Base-by-base conservation (phyloP, 2,888 invertebrate genomes). In the Macrosoma leucophasiata region DNA sequence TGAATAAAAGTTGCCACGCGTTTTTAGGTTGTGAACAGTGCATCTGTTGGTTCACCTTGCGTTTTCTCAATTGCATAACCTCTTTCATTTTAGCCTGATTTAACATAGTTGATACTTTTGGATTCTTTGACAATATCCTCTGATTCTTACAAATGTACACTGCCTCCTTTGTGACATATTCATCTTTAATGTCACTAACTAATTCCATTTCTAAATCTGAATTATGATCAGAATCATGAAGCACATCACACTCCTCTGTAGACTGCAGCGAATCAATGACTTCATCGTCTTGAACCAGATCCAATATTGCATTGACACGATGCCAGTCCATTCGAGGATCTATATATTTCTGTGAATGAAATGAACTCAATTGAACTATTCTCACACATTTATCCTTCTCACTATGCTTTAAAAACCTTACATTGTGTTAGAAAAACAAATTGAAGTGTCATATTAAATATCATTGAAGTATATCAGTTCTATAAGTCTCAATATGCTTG, bases 311-410 rank as follows among this genome's bases (percentile, higher is more conserved):
- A 72, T 78, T 73, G 35, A 82, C 84, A 38, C 81, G 74, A 42
- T 73, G 74, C 84, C 84, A 84, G 69, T 84, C 82, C 74, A 75
- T 77, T 58, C 82, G 67, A 31, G 84, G 84, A 66, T 84, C 84
- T 63, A 77, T 65, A 76, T 62, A 68, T 53, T 63, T 84, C 84
- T 84, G 84, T 64, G 82, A 64, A 82, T 68, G 62, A 81, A 78
- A 81, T 77, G 61, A 79, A 74, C 63, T 59, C 62, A 70, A 58
- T 71, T 78, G 67, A 76, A 77, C 79, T 61, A 77, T 77, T 70
- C 74, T 62, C 58, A 41, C 53, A 59, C 60, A 33, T 35, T 21
- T 14, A 14, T 26, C 25, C 33, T 25, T 39, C 25, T 34, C 34
- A 35, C 29, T 29, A 34, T 30, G 29, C 36, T 29, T 39, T 36